phyloP scores from a whole-genome alignment of 2,797 vertebrate species.

The Trachurus trachurus region DNA sequence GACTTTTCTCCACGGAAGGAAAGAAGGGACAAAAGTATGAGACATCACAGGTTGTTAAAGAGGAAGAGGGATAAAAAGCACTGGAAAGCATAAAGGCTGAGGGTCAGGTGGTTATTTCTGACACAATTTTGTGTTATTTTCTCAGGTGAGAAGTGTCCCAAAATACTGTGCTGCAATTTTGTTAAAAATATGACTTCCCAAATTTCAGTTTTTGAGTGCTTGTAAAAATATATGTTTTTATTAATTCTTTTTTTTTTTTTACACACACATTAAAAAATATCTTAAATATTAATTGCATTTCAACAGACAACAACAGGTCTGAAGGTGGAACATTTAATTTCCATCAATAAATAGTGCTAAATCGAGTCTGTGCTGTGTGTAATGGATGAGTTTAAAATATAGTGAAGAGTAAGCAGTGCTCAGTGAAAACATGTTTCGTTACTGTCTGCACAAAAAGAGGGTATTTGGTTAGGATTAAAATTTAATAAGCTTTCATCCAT shows the following conservation, averaged over 20 bases:
- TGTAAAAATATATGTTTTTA: not conserved
- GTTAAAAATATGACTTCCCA: not conserved
- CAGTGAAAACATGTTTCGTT: not conserved
- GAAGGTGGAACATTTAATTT: not conserved
- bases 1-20: constrained; percentile 82
- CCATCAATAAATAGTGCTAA: not conserved
- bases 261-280: not conserved
- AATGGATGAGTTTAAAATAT: not conserved
- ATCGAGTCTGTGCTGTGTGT: not conserved
- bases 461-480: not conserved
- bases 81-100: constrained; percentile 19
- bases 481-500: not conserved
- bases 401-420: not conserved
- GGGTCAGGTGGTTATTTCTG: constrained; percentile 23
- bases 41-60: constrained; percentile 66
- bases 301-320: not conserved
- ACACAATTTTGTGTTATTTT: constrained; percentile 45
- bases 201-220: not conserved
- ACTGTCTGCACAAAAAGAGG: not conserved
- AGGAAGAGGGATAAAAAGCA: constrained; percentile 56
- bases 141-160: constrained; percentile 5
- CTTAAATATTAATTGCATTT: not conserved
- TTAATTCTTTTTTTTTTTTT: not conserved
- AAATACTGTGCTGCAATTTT: constrained; percentile 23
- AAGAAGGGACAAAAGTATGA: constrained; percentile 51